Evolutionary conservation across 92 coral and sea anemone species (phyloP), one percentile per base, ranked within the genome.

Genomic region (Virgularia gustaviana): DNA sequence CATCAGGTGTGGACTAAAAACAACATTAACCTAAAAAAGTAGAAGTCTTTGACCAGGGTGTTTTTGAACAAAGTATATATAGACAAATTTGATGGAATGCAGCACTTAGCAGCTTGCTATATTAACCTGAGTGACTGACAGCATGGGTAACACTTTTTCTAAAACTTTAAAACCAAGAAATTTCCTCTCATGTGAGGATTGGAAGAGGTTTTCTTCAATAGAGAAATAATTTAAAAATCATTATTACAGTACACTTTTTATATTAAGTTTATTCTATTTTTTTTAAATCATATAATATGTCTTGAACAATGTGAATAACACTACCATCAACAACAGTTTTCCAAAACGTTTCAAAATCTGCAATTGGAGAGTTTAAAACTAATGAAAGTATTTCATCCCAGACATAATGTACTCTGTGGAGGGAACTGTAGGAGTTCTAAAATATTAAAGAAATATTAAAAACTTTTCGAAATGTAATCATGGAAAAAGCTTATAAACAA

Each of bases 111-210:
- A 63, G 4, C 20, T 10, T 1, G 34, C 23, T 4, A 45, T 13
- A n/a, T n/a, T 20, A 66, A 88, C 97, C 91, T 91, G 96, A 9
- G 75, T 57, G 7, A 57, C 71, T 36, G 84, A 77, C 36, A 92
- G 81, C 60, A 83, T 79, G 33, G 96, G 88, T 53, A 92, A 77
- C 23, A 86, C 42, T 65, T 78, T 79, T 49, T 70, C 81, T 1
- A 89, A 76, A 31, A 94, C 75, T 62, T 90, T 84, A 73, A 94
- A 88, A 1, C 95, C 97, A 47, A 91, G 78, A 62, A 77, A 91
- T 63, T 91, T 91, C 65, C 95, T 91, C 12, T 88, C 91, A 79
- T 89, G 96, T 6, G 96, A 84, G 12, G 99, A 94, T 71, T 86
- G 87, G 61, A 94, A 94, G 19, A 94, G 71, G 33, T 91, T 81